Evolutionary conservation across 2,113 vertebrate species (phyloP).

Genomic region (Albula goreensis): DNA sequence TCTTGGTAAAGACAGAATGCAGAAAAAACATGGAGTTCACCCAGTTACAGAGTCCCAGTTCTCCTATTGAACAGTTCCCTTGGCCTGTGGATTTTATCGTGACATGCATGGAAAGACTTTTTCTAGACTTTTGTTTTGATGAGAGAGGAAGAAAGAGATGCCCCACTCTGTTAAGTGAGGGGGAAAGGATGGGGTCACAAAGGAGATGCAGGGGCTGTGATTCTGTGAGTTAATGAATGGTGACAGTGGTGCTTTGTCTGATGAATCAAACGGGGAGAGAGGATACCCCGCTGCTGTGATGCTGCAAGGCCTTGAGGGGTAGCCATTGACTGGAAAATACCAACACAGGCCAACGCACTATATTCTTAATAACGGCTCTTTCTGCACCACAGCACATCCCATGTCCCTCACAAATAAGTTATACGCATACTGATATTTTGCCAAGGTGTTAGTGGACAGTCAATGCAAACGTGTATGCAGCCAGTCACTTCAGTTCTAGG

Average conservation of each 20-base stretch:
- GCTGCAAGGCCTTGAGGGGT: constrained; percentile 33
- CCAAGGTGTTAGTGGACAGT: not conserved
- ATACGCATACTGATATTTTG: not conserved
- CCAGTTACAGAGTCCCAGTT: not conserved
- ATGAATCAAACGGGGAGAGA: constrained; percentile 32
- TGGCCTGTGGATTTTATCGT: not conserved
- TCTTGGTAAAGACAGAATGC: not conserved
- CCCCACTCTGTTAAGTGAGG: constrained; percentile 15
- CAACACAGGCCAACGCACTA: constrained; percentile 26
- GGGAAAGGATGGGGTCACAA: constrained; percentile 12
- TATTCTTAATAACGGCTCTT: constrained; percentile 12
- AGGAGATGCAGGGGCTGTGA: constrained; percentile 20
- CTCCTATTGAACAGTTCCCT: not conserved
- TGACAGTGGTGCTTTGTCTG: constrained; percentile 48
- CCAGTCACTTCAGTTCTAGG: not conserved
- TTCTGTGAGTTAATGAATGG: constrained; percentile 45
- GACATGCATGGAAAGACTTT: not conserved
- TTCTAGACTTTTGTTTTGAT: not conserved
- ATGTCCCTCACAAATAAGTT: not conserved
- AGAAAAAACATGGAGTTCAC: not conserved
- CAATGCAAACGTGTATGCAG: not conserved
- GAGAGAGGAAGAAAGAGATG: constrained; percentile 6
- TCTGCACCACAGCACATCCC: constrained; percentile 19
- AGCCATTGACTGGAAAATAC: constrained; percentile 36
- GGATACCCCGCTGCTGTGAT: constrained; percentile 36